These are phyloP conservation scores for Corythornis vintsioides DNA, from an alignment of 2,113 vertebrate species.

Conservation along the genomic window DNA sequence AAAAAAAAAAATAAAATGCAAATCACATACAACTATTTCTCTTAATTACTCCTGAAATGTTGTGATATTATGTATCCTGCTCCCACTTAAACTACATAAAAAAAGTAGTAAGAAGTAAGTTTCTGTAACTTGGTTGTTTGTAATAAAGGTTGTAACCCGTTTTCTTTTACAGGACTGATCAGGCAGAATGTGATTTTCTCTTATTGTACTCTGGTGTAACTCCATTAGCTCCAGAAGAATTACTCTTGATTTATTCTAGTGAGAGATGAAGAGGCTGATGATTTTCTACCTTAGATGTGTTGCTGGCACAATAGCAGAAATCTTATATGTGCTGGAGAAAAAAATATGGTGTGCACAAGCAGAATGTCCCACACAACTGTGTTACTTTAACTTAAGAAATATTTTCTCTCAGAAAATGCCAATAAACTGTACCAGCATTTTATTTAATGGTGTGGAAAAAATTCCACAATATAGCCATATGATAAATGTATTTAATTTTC, in stretches of 20 bases:
- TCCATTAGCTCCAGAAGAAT: not conserved
- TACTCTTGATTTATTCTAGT: not conserved
- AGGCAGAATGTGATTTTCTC: conserved; percentile 37
- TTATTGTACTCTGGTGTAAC: conserved; percentile 45
- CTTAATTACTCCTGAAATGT: conserved; percentile 63
- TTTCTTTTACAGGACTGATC: conserved; percentile 44
- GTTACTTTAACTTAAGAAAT: conserved; percentile 72
- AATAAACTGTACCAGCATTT: conserved; percentile 71
- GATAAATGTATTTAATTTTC: conserved; percentile 78
- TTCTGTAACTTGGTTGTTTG: not conserved
- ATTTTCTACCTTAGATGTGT: conserved; percentile 57
- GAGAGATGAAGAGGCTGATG: not conserved
- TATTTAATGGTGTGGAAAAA: conserved; percentile 75
- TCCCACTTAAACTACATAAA: conserved; percentile 37
- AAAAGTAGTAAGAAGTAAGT: not conserved
- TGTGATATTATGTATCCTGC: not conserved
- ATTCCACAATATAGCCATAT: conserved; percentile 69
- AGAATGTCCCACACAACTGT: conserved; percentile 45
- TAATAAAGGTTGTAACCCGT: conserved; percentile 13
- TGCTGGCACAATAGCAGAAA: conserved; percentile 46
- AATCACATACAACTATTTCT: conserved; percentile 24
- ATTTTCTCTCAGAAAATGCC: conserved; percentile 68
- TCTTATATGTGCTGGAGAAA: conserved; percentile 43
- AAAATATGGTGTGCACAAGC: conserved; percentile 33
- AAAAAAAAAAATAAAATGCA: not conserved